Evolutionary conservation across 1,140 invertebrate genomes (phyloP).

Genomic region (Conus betulinus): DNA sequence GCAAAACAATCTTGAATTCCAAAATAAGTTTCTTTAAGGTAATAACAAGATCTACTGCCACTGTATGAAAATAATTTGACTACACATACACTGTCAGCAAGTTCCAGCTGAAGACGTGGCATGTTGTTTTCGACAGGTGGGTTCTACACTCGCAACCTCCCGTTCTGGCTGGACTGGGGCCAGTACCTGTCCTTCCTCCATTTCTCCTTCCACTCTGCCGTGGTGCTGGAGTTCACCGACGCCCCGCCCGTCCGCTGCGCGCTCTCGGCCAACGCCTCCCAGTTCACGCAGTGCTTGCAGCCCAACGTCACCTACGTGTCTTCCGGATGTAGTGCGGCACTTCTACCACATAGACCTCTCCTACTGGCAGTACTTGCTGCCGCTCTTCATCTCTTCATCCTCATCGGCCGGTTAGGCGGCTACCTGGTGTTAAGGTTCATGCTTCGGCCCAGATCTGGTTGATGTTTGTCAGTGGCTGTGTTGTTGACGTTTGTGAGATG

Average conservation of each 20-base stretch:
- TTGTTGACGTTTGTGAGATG: no score
- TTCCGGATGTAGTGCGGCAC: slow-evolving; percentile 32
- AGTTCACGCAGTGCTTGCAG: slow-evolving; percentile 45
- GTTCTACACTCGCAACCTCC: slow-evolving; percentile 88
- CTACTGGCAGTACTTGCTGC: slow-evolving; percentile 54
- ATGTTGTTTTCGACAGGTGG: slow-evolving; percentile 73
- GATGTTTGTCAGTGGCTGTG: background rate
- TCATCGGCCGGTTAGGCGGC: slow-evolving; percentile 52
- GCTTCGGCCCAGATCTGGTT: slow-evolving; percentile 22
- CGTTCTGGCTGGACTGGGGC: slow-evolving; percentile 87
- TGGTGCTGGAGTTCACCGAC: slow-evolving; percentile 87
- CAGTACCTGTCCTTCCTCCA: slow-evolving; percentile 86
- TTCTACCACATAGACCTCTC: slow-evolving; percentile 46
- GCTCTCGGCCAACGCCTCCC: slow-evolving; percentile 32
- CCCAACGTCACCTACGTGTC: slow-evolving; percentile 44
- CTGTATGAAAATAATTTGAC: no score
- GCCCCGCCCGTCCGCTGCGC: slow-evolving; percentile 80
- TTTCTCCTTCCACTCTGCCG: slow-evolving; percentile 91
- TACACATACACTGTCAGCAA: no score
- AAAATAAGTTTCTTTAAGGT: no score
- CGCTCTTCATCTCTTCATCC: slow-evolving; percentile 53
- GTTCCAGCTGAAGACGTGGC: no score
- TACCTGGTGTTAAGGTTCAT: slow-evolving; percentile 56
- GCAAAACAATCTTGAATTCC: no score
- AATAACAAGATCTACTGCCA: no score